phyloP scores from a whole-genome alignment of 1,140 invertebrate genomes.

The Matsumurasca onukii region DNA sequence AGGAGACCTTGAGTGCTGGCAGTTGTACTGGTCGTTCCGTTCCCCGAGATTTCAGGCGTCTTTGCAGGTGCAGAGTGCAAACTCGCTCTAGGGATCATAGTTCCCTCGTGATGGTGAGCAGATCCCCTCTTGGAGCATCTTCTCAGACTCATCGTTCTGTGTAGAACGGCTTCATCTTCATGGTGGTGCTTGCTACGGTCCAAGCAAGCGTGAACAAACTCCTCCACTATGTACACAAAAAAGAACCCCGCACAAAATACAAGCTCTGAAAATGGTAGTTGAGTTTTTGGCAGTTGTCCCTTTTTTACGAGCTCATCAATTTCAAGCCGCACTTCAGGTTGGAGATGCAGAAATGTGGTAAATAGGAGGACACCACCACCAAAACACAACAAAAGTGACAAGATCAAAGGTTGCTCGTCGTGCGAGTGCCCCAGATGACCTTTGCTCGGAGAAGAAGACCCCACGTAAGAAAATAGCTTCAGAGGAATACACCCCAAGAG shows the following conservation, averaged over 20 bases:
- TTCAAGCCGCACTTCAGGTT: slow-evolving; percentile 69
- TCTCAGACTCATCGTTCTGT: slow-evolving; percentile 57
- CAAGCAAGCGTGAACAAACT: slow-evolving; percentile 62
- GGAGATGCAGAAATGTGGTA: slow-evolving; percentile 74
- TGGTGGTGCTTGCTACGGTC: slow-evolving; percentile 49
- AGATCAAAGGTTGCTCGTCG: slow-evolving; percentile 52
- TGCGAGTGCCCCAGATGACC: slow-evolving; percentile 28
- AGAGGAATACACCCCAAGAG: slow-evolving; percentile 66
- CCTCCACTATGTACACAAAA: slow-evolving; percentile 70
- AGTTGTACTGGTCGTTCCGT: slow-evolving; percentile 37
- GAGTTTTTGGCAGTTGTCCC: slow-evolving; percentile 45
- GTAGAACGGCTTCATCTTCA: slow-evolving; percentile 53
- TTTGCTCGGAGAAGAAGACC: slow-evolving; percentile 16
- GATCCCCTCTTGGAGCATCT: slow-evolving; percentile 49
- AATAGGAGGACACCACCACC: slow-evolving; percentile 79
- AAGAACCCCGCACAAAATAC: slow-evolving; percentile 71
- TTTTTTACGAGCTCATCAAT: slow-evolving; percentile 49
- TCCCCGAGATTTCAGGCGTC: slow-evolving; percentile 17
- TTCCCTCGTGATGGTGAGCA: slow-evolving; percentile 37
- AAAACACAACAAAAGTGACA: slow-evolving; percentile 68
- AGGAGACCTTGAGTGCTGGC: slow-evolving; percentile 43
- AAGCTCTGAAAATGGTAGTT: slow-evolving; percentile 61
- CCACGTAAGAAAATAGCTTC: slow-evolving; percentile 50
- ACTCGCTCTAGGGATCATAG: slow-evolving; percentile 42
- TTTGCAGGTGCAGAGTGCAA: slow-evolving; percentile 18